Conservation (phyloP, 2,888 invertebrate species). For the Tethea ocularis region DNA sequence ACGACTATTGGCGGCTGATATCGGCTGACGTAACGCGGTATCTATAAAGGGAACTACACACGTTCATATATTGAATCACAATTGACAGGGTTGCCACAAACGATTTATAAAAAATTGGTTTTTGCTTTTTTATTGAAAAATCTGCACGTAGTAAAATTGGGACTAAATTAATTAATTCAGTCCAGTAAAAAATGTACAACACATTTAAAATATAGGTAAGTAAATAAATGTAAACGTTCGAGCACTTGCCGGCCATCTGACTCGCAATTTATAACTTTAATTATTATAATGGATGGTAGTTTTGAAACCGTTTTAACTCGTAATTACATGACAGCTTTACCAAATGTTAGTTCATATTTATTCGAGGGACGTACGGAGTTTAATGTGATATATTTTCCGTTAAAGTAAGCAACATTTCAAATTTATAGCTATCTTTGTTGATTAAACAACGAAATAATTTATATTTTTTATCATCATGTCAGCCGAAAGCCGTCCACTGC, state of each 20-base stretch:
- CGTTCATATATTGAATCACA: not conserved
- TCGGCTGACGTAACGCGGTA: not conserved
- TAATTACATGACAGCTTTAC: conserved; percentile 3
- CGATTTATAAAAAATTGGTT: too few species aligned
- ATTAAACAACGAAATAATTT: not conserved
- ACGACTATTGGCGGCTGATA: conserved; percentile 1
- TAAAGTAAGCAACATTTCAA: too few species aligned
- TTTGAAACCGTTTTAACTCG: not conserved
- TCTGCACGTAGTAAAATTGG: too few species aligned
- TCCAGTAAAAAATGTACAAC: not conserved
- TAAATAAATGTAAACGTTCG: not conserved
- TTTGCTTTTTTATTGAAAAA: too few species aligned
- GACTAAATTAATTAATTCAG: not conserved
- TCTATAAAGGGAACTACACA: not conserved
- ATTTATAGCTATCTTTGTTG: too few species aligned
- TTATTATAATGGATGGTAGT: not conserved
- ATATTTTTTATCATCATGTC: too few species aligned
- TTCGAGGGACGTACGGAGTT: not conserved
- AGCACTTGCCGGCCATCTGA: not conserved
- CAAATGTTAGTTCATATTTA: not conserved
- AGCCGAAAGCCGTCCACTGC: too few species aligned
- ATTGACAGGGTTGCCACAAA: not conserved
- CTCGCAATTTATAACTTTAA: not conserved
- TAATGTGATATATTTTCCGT: not conserved
- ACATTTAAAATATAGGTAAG: not conserved